Evolutionary conservation across 1,140 invertebrate species (phyloP).

Genomic region (Antheraea pernyi): DNA sequence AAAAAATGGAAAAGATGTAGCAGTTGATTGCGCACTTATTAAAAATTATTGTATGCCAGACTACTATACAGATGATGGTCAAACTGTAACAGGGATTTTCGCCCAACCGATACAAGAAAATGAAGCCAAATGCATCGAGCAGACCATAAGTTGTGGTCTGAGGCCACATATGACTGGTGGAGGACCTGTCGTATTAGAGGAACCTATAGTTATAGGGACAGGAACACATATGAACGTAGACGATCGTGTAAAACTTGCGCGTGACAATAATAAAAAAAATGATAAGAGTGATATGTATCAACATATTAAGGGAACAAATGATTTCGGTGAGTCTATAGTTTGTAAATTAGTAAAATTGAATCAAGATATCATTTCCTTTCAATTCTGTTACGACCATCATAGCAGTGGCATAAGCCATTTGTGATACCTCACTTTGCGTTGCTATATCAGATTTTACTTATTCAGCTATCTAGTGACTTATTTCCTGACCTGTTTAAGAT

Average conservation of each 20-base stretch:
- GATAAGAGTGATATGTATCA: not conserved
- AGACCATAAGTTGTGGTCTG: not conserved
- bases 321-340: not conserved
- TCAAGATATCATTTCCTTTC: too few relatives aligned
- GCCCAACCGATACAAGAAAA: too few relatives aligned
- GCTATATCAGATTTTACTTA: too few relatives aligned
- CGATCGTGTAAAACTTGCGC: not conserved
- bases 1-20: not conserved
- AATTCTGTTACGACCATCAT: too few relatives aligned
- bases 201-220: not conserved
- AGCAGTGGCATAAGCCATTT: too few relatives aligned
- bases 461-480: too few relatives aligned
- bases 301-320: not conserved
- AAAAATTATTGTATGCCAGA: not conserved
- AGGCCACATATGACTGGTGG: not conserved
- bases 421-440: too few relatives aligned
- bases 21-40: not conserved
- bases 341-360: not conserved
- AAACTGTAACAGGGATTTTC: too few relatives aligned
- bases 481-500: too few relatives aligned
- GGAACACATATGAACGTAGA: not conserved
- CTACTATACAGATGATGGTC: not conserved
- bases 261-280: not conserved
- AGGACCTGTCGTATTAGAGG: not conserved
- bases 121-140: not conserved